Evolutionary conservation across 2,888 invertebrate genomes (phyloP), one percentile per base, ranked within the genome.

Genomic region (Helleia helle): DNA sequence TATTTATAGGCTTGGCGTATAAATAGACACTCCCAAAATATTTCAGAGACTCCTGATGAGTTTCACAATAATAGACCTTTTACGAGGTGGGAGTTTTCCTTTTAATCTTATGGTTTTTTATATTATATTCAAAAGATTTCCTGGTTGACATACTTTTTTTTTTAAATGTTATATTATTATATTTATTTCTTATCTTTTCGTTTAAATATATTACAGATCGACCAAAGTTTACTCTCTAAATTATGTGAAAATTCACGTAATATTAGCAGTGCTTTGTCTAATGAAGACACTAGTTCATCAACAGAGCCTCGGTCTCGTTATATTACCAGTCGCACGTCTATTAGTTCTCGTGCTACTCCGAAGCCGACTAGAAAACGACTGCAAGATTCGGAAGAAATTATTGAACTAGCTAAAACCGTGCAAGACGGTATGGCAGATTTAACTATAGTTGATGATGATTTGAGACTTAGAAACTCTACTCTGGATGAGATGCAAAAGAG

Each of bases 381-480:
- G 1, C 81, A 74, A 55, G 58, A 58, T 2, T 65, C 74, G 1
- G 86, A 79, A n/a, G 79, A 80, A 9, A 71, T 87, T 4, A 63
- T 73, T 28, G 85, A 86, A 36, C 67, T 88, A 6, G 83, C 86
- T 1, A 87, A 87, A 62, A 85, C 79, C 11, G 86, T 88, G 0
- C 87, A 86, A 68, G 86, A 87, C 27, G 85, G 88, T 14, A 80
- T 88, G 68, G 85, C 87, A 1, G 79, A 83, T 24, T 65, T 85
- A 13, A 64, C 76, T 2, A 71, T 84, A 26, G 71, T 62, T 30
- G 77, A 79, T 25, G 71, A 79, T 0, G 69, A 71, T 6, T 46
- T 67, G 2, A 63, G 63, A 29, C 54, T 59, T 1, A 57, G 59
- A 40, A 58, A 62, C 17, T 43, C 62, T 0, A 53, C 64, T 0